A percentile compares a stretch with the other conserved stretches of the same genome.
These are phyloP conservation scores for Allophyes oxyacanthae DNA, from an alignment of 2,888 invertebrate species.

Conservation along the genomic window DNA sequence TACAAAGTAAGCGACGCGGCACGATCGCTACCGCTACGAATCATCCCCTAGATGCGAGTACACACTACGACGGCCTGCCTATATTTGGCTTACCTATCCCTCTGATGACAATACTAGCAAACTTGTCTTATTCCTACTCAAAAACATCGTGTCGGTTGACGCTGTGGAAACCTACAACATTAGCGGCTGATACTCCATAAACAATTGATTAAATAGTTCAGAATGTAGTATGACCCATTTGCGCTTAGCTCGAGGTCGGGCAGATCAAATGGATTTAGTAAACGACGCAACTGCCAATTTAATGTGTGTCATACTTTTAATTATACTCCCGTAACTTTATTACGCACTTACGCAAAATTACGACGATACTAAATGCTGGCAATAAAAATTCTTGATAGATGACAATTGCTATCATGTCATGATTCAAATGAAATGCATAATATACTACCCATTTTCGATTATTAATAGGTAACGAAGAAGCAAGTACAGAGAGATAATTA, in stretches of 20 bases:
- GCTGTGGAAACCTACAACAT: too few relatives aligned
- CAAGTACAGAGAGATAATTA: too few relatives aligned
- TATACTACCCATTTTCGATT: too few relatives aligned
- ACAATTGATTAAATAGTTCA: constrained; percentile 12
- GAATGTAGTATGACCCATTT: constrained; percentile 18
- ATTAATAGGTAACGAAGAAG: too few relatives aligned
- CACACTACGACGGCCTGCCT: too few relatives aligned
- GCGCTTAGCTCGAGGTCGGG: constrained; percentile 29
- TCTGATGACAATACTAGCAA: too few relatives aligned
- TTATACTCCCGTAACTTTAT: constrained; percentile 3
- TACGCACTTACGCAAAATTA: constrained; percentile 6
- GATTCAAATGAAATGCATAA: not conserved
- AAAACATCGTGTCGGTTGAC: too few relatives aligned
- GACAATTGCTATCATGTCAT: not conserved
- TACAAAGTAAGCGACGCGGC: too few relatives aligned
- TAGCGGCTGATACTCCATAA: not conserved
- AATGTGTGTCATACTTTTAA: constrained; percentile 17
- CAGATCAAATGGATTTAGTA: constrained; percentile 46
- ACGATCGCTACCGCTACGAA: too few relatives aligned
- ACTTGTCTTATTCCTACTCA: too few relatives aligned
- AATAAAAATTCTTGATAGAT: constrained; percentile 4
- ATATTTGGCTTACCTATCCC: too few relatives aligned
- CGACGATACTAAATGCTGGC: not conserved
- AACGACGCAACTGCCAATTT: constrained; percentile 21
- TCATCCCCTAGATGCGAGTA: too few relatives aligned